These are phyloP conservation scores for Euzetes globulus DNA, from an alignment of 2,888 invertebrate species.

Conservation along the genomic window DNA sequence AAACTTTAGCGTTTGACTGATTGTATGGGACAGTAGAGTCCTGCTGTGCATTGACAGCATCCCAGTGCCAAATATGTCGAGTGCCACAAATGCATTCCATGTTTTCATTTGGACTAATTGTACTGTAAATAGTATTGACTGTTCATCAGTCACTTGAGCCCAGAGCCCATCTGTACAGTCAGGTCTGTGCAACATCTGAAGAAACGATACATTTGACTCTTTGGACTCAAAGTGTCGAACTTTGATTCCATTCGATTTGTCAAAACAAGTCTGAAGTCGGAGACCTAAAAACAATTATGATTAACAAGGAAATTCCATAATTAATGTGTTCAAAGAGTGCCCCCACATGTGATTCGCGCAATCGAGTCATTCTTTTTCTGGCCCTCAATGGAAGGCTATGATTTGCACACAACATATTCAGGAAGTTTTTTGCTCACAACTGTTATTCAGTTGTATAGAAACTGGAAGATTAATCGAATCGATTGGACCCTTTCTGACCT, in stretches of 20 bases:
- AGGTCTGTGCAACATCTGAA: neutral
- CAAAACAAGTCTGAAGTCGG: no score
- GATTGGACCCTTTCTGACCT: constrained; percentile 10
- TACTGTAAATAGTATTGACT: neutral
- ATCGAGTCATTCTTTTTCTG: neutral
- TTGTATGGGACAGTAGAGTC: neutral
- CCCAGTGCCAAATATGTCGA: neutral
- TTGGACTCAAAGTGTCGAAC: neutral
- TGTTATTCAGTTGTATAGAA: neutral
- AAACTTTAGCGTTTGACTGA: neutral
- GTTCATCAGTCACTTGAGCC: neutral
- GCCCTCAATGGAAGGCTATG: neutral
- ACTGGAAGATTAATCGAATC: constrained; percentile 1
- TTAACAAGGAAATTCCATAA: neutral
- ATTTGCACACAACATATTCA: neutral
- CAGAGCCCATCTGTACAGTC: neutral
- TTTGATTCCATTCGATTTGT: neutral
- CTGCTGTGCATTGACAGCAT: neutral
- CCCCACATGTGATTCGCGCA: neutral
- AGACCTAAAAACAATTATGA: no score
- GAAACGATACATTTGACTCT: neutral
- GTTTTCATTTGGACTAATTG: constrained; percentile 9
- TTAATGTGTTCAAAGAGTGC: neutral
- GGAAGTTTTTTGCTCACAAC: constrained; percentile 4
- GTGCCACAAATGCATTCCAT: neutral